These are phyloP conservation scores for Nasonia vitripennis DNA, from an alignment of 1,140 invertebrate species.

Conservation along the genomic window DNA sequence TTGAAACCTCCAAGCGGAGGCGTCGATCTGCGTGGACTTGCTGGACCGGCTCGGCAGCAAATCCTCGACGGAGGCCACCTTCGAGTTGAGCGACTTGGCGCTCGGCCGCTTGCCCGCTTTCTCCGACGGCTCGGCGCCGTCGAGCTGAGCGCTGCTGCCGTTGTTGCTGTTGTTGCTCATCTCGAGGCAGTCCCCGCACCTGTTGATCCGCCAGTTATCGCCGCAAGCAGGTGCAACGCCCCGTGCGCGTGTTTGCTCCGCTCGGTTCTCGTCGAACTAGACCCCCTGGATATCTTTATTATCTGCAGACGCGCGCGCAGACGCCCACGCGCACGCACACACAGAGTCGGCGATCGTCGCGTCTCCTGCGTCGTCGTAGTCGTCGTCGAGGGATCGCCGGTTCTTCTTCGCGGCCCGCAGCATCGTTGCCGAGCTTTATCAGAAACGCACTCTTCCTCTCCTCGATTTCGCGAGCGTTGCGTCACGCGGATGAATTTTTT, in stretches of 20 bases:
- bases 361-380: neutral
- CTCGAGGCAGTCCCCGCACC: no score
- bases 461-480: neutral
- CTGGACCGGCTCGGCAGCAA: neutral
- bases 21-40: conserved; percentile 45
- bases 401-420: neutral
- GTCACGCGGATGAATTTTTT: neutral
- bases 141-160: neutral
- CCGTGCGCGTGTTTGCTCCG: no score
- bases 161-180: conserved; percentile 20
- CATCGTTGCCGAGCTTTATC: neutral
- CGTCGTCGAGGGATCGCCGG: no score
- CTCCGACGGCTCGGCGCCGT: neutral
- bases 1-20: conserved; percentile 35
- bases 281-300: no score
- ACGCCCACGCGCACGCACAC: neutral
- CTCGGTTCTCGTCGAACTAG: no score
- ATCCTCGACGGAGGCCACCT: neutral
- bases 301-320: neutral
- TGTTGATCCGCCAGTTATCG: no score
- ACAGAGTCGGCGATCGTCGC: neutral
- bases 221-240: no score
- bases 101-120: neutral
- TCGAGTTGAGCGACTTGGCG: neutral
- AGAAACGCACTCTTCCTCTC: neutral